Evolutionary conservation across 2,797 vertebrate genomes (phyloP), one percentile per base, ranked within the genome.

Genomic region (Onychomys torridus): DNA sequence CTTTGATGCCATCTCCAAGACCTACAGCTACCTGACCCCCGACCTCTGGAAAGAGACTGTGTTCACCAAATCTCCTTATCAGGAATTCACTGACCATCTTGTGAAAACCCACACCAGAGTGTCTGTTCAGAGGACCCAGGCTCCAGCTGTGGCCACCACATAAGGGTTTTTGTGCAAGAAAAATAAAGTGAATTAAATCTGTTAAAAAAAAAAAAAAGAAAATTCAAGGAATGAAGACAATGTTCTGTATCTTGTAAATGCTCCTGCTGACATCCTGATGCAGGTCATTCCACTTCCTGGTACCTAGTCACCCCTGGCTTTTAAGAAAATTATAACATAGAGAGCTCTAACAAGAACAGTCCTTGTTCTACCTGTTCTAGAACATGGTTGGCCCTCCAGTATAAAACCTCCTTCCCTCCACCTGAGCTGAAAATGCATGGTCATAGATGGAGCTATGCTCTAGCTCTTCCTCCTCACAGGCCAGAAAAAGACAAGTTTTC

Each of bases 371-470:
- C 98, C 98, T 91, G 98, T 98, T 97, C 98, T 98, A 59, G 98
- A 98, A 98, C 99, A 99, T 29, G 99, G 99, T 78, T 98, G 99
- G 90, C 99, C 99, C 87, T 99, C 99, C 11, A 99, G 99, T 59
- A 99, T 99, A 97, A 97, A 99, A 77, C 99, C 99, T 5, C 99
- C 99, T 0, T 99, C 0, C 99, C 99, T 37, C 99, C 99, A 9
- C 99, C 99, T 4, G 99, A 99, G 0, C 98, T 99, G 52, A 99
- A 99, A 81, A 98, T 99, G 97, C 99, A 99, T 49, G 99, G 99
- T 61, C 98, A 99, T 77, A 99, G 98, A 97, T 98, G 99, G 65
- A 99, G 98, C 27, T 99, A 98, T 95, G 61, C 97, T 46, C 92
- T 98, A 83, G 98, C 98, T 0, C 96, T 98, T 89, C 98, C 98